Evolutionary conservation across 2,888 invertebrate species (phyloP).

Genomic region (Caenorhabditis sinica): DNA sequence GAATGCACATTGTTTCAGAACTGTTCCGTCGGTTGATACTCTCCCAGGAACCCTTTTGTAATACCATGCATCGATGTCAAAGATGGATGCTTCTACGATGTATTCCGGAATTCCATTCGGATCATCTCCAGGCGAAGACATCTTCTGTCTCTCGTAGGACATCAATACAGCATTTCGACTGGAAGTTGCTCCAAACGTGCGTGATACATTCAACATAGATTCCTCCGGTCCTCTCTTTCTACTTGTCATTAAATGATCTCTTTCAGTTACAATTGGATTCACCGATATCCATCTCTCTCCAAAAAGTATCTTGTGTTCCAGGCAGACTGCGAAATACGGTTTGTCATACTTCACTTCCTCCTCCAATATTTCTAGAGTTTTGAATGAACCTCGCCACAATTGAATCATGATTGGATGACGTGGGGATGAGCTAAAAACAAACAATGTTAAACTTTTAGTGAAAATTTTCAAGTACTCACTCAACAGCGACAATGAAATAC

Average conservation of each 20-base stretch:
- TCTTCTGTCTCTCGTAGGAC: slow-evolving; percentile 34
- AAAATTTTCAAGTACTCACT: slow-evolving; percentile 29
- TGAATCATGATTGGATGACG: slow-evolving; percentile 61
- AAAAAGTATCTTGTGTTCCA: slow-evolving; percentile 53
- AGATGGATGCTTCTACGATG: slow-evolving; percentile 52
- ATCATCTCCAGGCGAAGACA: not conserved
- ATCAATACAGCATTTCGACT: slow-evolving; percentile 45
- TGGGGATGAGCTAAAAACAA: slow-evolving; percentile 47
- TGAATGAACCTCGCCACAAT: slow-evolving; percentile 57
- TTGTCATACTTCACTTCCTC: slow-evolving; percentile 34
- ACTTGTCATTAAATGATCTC: slow-evolving; percentile 14
- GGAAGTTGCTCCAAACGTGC: slow-evolving; percentile 32
- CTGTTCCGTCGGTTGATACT: slow-evolving; percentile 48
- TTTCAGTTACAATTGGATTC: slow-evolving; percentile 47
- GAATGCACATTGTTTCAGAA: slow-evolving; percentile 55
- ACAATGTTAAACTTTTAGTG: not conserved
- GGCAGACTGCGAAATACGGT: slow-evolving; percentile 26
- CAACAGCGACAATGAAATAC: slow-evolving; percentile 59
- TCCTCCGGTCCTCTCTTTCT: slow-evolving; percentile 16
- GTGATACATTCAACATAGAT: slow-evolving; percentile 52
- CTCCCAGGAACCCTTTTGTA: slow-evolving; percentile 61
- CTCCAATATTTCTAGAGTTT: not conserved
- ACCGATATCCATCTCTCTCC: slow-evolving; percentile 51
- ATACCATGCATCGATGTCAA: slow-evolving; percentile 65
- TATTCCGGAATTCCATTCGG: not conserved